Base-by-base conservation (phyloP, 2,113 vertebrate genomes). In the Lophochroa leadbeateri region DNA sequence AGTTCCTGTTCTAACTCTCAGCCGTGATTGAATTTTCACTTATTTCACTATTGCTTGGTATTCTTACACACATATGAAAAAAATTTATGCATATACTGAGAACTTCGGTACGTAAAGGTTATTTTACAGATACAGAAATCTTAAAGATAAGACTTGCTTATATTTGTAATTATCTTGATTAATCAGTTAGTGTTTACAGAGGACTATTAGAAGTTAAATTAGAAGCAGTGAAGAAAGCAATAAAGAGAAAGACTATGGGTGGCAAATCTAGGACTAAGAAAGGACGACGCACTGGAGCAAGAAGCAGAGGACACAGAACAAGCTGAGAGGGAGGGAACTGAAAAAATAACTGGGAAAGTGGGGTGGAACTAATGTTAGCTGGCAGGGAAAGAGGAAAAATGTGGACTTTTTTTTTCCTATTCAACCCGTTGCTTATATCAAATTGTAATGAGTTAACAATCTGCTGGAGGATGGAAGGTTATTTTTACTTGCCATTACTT, bases 291-390 rank as follows among this genome's bases (percentile, higher is more conserved):
- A 27, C 7, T n/a, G 52, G 88, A 92, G 50, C 75, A 90, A 86
- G 74, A 74, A 82, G 31, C 41, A 77, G 29, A 69, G 63, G 35
- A 24, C 1, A 2, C 6, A 27, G 82, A 83, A 47, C 43, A 83
- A 88, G 8, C 16, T 70, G 74, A 61, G 50, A 75, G 72, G 57
- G 37, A 89, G 58, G 71, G 31, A 86, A 43, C n/a, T 52, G 44
- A 60, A 77, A 82, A 90, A 90, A 70, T 94, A 91, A 64, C 84
- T 74, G 76, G 74, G 47, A 94, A 95, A 82, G 43, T 81, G 60
- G 82, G 18, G 49, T 94, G 85, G 92, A 93, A 91, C 63, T 95
- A 94, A 91, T 92, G 58, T 72, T 87, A 90, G 37, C 70, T 88
- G 89, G n/a, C 79, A 84, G 82, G 76, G 41, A 90, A 80, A 49